Evolutionary conservation across 2,888 invertebrate genomes (phyloP).

Genomic region (Tridacna crocea): DNA sequence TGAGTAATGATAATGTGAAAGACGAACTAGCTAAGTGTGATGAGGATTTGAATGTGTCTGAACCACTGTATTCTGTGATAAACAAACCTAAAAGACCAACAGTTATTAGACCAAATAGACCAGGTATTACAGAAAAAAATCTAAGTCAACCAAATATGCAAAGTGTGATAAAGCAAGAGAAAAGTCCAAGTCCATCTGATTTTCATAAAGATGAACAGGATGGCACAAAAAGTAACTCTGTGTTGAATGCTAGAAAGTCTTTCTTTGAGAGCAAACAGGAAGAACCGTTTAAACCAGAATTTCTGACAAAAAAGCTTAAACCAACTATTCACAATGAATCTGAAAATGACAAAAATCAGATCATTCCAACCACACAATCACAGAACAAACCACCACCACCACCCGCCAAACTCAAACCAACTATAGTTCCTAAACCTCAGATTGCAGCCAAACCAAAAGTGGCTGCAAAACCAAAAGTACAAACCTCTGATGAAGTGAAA

Average conservation of each 20-base stretch:
- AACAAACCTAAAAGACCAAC: constrained; percentile 67
- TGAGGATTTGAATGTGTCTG: not conserved
- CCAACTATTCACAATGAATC: constrained; percentile 38
- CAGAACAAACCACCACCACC: constrained; percentile 14
- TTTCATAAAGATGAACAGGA: constrained; percentile 1
- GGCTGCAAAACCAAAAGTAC: constrained; percentile 29
- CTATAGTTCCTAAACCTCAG: constrained; percentile 62
- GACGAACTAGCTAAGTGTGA: not conserved
- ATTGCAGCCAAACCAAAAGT: constrained; percentile 46
- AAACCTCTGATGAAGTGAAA: not conserved
- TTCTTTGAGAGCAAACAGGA: constrained; percentile 12
- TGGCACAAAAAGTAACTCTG: not conserved
- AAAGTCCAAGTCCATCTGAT: not conserved
- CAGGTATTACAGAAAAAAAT: not conserved
- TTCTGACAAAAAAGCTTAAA: constrained; percentile 58
- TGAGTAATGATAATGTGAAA: constrained; percentile 6
- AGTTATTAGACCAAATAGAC: constrained; percentile 62
- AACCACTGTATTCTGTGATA: constrained; percentile 56
- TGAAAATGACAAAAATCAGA: not conserved
- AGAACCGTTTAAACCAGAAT: constrained; percentile 43
- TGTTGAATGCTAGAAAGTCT: not conserved
- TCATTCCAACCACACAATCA: not conserved
- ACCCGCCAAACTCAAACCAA: constrained; percentile 60
- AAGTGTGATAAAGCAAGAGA: not conserved
- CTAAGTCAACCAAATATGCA: not conserved